A percentile compares a stretch with the other conserved stretches of the same genome.
These are phyloP conservation scores for Trilocha varians DNA, from an alignment of 2,888 invertebrate species.

Conservation along the genomic window DNA sequence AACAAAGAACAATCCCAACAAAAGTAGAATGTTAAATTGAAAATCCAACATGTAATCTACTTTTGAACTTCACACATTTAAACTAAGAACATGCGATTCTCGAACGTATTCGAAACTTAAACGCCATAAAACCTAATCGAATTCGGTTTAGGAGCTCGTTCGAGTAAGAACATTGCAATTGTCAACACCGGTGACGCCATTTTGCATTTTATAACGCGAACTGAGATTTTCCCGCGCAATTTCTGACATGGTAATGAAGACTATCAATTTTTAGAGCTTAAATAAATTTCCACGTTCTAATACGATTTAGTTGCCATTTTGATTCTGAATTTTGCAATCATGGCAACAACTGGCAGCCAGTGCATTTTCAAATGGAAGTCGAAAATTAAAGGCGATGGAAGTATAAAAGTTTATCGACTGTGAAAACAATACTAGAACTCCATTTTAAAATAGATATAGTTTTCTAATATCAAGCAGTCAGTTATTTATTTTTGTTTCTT, in stretches of 20 bases:
- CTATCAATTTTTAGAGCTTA: constrained; percentile 43
- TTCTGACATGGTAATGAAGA: constrained; percentile 48
- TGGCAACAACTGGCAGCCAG: too few relatives aligned
- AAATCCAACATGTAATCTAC: neutral
- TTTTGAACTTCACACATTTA: constrained; percentile 19
- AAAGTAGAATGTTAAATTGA: neutral
- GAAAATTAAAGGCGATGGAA: too few relatives aligned
- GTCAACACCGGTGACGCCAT: constrained; percentile 58
- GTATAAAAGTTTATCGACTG: too few relatives aligned
- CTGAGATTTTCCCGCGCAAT: constrained; percentile 32
- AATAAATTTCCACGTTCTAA: constrained; percentile 11
- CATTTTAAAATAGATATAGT: too few relatives aligned
- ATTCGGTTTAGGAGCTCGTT: constrained; percentile 52
- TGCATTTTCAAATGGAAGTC: too few relatives aligned
- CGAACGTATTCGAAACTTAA: constrained; percentile 44
- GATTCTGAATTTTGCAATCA: too few relatives aligned
- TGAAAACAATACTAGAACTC: too few relatives aligned
- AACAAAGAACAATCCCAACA: neutral
- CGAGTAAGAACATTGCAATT: constrained; percentile 42
- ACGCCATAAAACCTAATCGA: constrained; percentile 63
- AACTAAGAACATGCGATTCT: constrained; percentile 36
- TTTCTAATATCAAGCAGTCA: too few relatives aligned
- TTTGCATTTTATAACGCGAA: constrained; percentile 55
- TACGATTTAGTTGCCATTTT: too few relatives aligned
- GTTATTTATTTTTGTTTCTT: too few relatives aligned